Base-by-base conservation (phyloP, 2,888 invertebrate species). In the Parnassius mnemosyne region DNA sequence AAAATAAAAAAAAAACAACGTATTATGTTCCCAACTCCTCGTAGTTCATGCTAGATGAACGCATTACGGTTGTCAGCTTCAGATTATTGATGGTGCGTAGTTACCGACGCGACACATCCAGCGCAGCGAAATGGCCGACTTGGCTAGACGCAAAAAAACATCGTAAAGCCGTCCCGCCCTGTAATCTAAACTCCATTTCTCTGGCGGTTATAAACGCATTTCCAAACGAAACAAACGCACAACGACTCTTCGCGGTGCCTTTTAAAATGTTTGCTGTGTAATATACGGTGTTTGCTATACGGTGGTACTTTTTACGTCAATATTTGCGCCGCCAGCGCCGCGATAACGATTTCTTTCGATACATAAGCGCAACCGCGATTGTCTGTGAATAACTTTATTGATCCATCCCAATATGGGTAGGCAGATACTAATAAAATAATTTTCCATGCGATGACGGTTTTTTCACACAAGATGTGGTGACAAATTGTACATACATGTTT, bases 161-260 rank as follows among this genome's bases (percentile, higher is more conserved):
- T 34, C 34, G 44, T n/a, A 10, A 12, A 34, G 41, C 42, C 53
- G 49, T 2, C 41, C 41, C 41, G 13, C 53, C 53, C 41, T 13
- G 53, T n/a, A 34, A 34, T 53, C 55, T 47, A 47, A 46, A 47
- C 44, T 56, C 53, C 53, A 53, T 56, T 56, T 25, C 47, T 47
- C 34, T 13, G 42, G 13, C 53, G 42, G 16, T 56, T 56, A 46
- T 47, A 56, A 56, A 56, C 44, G 54, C 55, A 56, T 49, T 56
- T 56, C 16, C 34, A 41, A 56, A 43, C n/a, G 43, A 13, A 54
- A 1, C 13, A 16, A 16, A 16, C 16, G 44, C 41, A 41, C 7
- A 54, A 11, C 10, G 25, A 25, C 13, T 9, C 49, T 0, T 2
- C 53, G 9, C 52, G 52, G 12, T 34, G 42, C 49, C 5, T n/a